Conservation (phyloP, 2,797 vertebrate species). For the Sebastes taczanowskii region DNA sequence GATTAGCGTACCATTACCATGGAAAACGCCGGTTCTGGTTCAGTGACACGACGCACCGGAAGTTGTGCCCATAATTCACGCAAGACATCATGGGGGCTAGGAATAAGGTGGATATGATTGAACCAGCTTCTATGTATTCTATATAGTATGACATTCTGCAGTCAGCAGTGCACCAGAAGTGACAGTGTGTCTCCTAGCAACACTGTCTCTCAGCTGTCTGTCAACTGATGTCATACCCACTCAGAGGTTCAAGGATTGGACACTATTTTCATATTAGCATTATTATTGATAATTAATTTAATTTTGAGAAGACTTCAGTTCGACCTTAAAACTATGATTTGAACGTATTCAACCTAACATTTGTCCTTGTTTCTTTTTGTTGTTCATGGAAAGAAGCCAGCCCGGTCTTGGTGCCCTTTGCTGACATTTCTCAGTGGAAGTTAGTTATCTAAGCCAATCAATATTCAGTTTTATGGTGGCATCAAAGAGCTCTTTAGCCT, state of each 20-base stretch:
- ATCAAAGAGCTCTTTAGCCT: conserved; percentile 31
- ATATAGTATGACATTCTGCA: not conserved
- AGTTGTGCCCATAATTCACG: too few relatives aligned
- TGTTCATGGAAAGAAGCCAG: conserved; percentile 21
- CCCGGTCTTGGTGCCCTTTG: conserved; percentile 30
- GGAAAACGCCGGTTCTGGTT: too few relatives aligned
- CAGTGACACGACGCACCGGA: too few relatives aligned
- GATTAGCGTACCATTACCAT: too few relatives aligned
- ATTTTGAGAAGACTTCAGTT: not conserved
- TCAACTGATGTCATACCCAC: not conserved
- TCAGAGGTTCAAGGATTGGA: not conserved
- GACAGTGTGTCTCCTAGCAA: not conserved
- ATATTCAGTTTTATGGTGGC: conserved; percentile 39
- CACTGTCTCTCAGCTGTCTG: not conserved
- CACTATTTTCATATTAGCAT: not conserved
- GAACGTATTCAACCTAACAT: not conserved
- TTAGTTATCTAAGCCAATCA: conserved; percentile 52
- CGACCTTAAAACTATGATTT: not conserved
- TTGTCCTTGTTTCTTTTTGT: not conserved
- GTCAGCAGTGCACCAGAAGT: not conserved
- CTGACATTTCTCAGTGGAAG: conserved; percentile 29
- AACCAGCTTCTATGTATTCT: not conserved
- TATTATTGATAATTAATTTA: not conserved
- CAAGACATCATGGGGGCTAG: too few relatives aligned
- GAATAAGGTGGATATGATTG: not conserved